Evolutionary conservation across 2,797 vertebrate genomes (phyloP).

Genomic region (Acropternis orthonyx): DNA sequence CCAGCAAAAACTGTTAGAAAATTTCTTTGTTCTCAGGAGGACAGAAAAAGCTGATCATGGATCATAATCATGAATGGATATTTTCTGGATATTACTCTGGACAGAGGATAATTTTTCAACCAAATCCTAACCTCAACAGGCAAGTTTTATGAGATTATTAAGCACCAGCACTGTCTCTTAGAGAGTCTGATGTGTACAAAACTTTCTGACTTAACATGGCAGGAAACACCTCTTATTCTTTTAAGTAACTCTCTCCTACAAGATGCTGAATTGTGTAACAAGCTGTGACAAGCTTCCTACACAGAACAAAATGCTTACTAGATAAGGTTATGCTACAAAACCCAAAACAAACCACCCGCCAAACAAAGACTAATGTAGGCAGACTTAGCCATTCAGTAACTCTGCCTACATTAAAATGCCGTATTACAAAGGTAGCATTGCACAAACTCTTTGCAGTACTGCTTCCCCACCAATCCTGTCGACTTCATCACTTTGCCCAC

Average conservation of each 20-base stretch:
- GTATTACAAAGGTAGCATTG: accelerated
- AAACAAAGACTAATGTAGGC: neutral
- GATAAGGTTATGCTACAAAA: neutral
- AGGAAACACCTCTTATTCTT: neutral
- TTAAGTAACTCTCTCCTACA: neutral
- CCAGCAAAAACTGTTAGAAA: neutral
- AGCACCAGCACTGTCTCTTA: neutral
- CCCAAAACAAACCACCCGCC: neutral
- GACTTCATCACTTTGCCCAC: neutral
- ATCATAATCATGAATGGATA: neutral
- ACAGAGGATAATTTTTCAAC: neutral
- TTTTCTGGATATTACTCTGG: neutral
- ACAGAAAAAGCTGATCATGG: neutral
- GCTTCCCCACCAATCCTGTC: neutral
- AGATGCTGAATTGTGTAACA: neutral
- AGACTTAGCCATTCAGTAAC: neutral
- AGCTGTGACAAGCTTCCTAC: neutral
- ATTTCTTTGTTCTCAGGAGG: neutral
- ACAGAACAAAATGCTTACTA: neutral
- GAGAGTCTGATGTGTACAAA: neutral
- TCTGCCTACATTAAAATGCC: neutral
- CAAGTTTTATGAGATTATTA: neutral
- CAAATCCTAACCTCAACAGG: neutral
- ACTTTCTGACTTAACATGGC: neutral
- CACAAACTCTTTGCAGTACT: neutral